A percentile compares a stretch with the other conserved stretches of the same genome.
These are phyloP conservation scores for Tachuris rubrigastra DNA, from an alignment of 2,113 vertebrate species.

Conservation along the genomic window DNA sequence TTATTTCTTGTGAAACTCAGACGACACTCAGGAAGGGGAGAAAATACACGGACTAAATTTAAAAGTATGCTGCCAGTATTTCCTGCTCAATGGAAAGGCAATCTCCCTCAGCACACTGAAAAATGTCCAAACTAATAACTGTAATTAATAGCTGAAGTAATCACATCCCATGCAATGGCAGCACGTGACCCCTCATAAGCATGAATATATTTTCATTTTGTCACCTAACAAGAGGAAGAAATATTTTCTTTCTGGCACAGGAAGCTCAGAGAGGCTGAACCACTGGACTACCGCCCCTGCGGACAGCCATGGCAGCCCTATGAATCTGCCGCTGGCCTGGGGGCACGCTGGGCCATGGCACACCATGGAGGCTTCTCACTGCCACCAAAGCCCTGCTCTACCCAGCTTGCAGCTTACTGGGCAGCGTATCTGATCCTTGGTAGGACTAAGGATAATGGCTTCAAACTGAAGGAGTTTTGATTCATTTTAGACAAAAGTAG, in stretches of 20 bases:
- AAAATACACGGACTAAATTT: not conserved
- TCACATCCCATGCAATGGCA: not conserved
- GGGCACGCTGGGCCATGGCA: fast-evolving
- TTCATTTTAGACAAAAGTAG: not conserved
- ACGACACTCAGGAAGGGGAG: not conserved
- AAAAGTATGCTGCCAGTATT: not conserved
- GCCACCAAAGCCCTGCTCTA: not conserved
- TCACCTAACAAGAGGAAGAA: not conserved
- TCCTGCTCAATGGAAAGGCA: not conserved
- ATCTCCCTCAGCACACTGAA: not conserved
- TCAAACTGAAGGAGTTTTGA: not conserved
- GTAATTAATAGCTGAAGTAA: slow-evolving; percentile 40
- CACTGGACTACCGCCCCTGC: not conserved
- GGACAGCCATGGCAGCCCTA: not conserved
- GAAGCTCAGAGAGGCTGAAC: not conserved
- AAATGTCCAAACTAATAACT: slow-evolving; percentile 21
- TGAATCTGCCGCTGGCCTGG: not conserved
- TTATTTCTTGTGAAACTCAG: not conserved
- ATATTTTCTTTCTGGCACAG: not conserved
- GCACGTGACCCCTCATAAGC: not conserved
- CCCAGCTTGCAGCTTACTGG: not conserved
- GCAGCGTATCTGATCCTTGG: not conserved
- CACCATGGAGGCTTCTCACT: not conserved
- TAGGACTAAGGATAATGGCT: not conserved
- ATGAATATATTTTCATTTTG: not conserved